Percentiles rank a stretch among this genome's conserved stretches.
phyloP scores from a whole-genome alignment of 2,888 invertebrate species.

The Caradrina clavipalpis region DNA sequence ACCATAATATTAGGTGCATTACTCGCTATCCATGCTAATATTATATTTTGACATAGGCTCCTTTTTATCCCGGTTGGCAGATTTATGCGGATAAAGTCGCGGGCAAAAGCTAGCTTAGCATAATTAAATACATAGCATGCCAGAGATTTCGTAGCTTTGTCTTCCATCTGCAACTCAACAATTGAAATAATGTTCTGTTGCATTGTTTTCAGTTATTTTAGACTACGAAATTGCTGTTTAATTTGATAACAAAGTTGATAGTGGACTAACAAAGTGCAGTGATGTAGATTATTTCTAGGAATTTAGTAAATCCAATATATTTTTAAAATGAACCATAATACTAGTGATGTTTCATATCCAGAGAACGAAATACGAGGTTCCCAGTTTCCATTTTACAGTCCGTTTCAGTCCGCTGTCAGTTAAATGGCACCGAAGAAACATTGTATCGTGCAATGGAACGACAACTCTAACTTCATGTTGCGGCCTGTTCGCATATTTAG shows the following conservation, averaged over 20 bases:
- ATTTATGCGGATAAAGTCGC: too few relatives aligned
- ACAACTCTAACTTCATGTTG: conserved; percentile 12
- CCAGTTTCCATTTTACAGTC: conserved; percentile 41
- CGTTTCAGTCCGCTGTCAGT: conserved; percentile 36
- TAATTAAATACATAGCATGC: not conserved
- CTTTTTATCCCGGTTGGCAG: too few relatives aligned
- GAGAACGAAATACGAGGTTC: conserved; percentile 23
- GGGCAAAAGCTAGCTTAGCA: too few relatives aligned
- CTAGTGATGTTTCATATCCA: conserved; percentile 5
- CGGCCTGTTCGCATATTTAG: conserved; percentile 23
- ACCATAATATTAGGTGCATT: not conserved
- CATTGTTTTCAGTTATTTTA: conserved; percentile 4
- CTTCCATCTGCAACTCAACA: too few relatives aligned
- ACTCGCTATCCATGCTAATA: not conserved
- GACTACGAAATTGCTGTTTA: not conserved
- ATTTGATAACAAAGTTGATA: conserved; percentile 8
- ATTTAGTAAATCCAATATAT: conserved; percentile 2
- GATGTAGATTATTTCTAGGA: conserved; percentile 4
- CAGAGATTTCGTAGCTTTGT: not conserved
- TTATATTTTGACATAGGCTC: too few relatives aligned
- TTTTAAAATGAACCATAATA: conserved; percentile 16
- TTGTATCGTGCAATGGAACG: conserved; percentile 29
- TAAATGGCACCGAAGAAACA: conserved; percentile 32
- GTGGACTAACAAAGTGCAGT: not conserved
- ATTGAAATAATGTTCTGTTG: not conserved